Conservation (phyloP, 2,888 invertebrate species). For the Salticus scenicus region DNA sequence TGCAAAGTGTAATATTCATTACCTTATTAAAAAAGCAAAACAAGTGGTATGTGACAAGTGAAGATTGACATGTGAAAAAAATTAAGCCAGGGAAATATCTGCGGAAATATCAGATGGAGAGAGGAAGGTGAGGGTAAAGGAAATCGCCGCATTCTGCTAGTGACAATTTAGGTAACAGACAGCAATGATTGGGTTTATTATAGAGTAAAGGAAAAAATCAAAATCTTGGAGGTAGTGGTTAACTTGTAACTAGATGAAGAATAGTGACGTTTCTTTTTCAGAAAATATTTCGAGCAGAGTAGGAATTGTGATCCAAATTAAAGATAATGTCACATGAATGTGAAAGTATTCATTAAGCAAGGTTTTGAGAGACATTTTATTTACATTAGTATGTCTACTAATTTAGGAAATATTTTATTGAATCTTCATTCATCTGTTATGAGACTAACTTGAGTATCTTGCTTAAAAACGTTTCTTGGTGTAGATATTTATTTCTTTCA, state of each 20-base stretch:
- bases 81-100: background rate
- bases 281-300: too few relatives aligned
- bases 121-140: background rate
- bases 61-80: background rate
- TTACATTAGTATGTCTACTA: background rate
- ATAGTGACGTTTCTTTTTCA: background rate
- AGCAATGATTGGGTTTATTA: background rate
- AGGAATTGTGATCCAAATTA: background rate
- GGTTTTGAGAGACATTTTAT: background rate
- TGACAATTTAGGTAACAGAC: background rate
- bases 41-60: background rate
- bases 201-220: background rate
- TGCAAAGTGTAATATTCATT: too few relatives aligned
- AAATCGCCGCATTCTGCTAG: background rate
- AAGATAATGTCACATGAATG: constrained; percentile 3
- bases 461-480: too few relatives aligned
- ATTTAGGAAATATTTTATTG: background rate
- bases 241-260: background rate
- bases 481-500: too few relatives aligned
- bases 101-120: background rate
- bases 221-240: background rate
- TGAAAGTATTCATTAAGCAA: constrained; percentile 4
- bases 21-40: too few relatives aligned
- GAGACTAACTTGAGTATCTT: too few relatives aligned
- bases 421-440: too few relatives aligned